These are phyloP conservation scores for Campoletis raptor DNA, from an alignment of 2,888 invertebrate genomes.

Conservation along the genomic window DNA sequence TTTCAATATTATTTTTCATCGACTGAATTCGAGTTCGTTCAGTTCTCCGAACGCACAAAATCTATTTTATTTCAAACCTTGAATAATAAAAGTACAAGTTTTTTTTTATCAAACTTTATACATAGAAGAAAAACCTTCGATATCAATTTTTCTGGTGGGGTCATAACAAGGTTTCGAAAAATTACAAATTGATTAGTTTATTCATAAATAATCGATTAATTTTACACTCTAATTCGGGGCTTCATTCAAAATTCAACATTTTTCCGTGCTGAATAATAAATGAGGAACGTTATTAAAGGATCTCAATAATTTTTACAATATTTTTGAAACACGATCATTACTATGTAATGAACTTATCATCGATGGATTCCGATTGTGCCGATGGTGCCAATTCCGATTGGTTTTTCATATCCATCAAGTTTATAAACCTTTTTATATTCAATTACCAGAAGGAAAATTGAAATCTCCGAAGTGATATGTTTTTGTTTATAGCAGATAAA, in stretches of 20 bases:
- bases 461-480: not conserved
- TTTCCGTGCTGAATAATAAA: not conserved
- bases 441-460: not conserved
- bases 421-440: not conserved
- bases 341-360: not conserved
- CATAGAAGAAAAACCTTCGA: not conserved
- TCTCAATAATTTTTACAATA: not conserved
- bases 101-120: not conserved
- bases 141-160: not conserved
- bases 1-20: constrained; percentile 15
- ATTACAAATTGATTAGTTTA: not conserved
- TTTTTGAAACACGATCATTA: not conserved
- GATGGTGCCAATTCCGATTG: too few species aligned
- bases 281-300: not conserved
- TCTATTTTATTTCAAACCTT: not conserved
- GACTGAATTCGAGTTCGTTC: not conserved
- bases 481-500: not conserved
- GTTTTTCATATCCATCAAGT: not conserved
- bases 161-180: not conserved
- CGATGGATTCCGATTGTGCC: not conserved
- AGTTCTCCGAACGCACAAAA: not conserved
- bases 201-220: not conserved
- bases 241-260: not conserved
- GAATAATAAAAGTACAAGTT: not conserved
- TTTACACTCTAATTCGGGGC: not conserved